These are phyloP conservation scores for Pagetopsis macropterus DNA, from an alignment of 2,797 vertebrate genomes.

Conservation along the genomic window DNA sequence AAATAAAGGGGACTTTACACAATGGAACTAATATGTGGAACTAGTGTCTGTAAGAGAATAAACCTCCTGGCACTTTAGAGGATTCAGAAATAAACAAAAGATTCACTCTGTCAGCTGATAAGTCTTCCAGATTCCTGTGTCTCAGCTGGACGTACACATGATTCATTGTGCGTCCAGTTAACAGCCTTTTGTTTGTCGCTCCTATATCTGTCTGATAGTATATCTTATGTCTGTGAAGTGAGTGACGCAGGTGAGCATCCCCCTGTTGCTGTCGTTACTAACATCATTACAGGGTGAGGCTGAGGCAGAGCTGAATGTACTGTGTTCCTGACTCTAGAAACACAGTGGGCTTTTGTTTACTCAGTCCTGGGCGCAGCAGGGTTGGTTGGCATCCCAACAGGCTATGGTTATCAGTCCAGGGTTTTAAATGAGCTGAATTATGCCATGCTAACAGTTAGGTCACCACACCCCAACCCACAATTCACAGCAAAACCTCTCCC, in stretches of 20 bases:
- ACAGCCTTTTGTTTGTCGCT: constrained; percentile 28
- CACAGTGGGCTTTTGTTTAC: constrained; percentile 78
- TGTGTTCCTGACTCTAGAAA: constrained; percentile 46
- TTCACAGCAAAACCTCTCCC: constrained; percentile 31
- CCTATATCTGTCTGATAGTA: constrained; percentile 29
- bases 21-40: background rate
- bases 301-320: constrained; percentile 27
- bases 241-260: constrained; percentile 46
- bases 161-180: constrained; percentile 24
- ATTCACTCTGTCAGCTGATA: constrained; percentile 44
- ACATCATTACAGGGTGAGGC: constrained; percentile 20
- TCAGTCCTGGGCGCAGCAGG: constrained; percentile 49
- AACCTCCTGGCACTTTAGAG: constrained; percentile 1
- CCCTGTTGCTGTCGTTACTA: background rate
- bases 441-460: constrained; percentile 65
- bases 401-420: constrained; percentile 49
- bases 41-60: background rate
- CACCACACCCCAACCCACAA: constrained; percentile 51
- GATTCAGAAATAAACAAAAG: constrained; percentile 12
- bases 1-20: background rate
- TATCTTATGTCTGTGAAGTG: constrained; percentile 32
- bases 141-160: constrained; percentile 27
- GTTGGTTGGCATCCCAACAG: constrained; percentile 58
- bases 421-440: constrained; percentile 64
- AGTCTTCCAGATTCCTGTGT: constrained; percentile 36